A percentile compares a stretch with the other conserved stretches of the same genome.
Evolutionary conservation across 2,797 vertebrate species (phyloP).

Genomic region (Sciurus vulgaris): DNA sequence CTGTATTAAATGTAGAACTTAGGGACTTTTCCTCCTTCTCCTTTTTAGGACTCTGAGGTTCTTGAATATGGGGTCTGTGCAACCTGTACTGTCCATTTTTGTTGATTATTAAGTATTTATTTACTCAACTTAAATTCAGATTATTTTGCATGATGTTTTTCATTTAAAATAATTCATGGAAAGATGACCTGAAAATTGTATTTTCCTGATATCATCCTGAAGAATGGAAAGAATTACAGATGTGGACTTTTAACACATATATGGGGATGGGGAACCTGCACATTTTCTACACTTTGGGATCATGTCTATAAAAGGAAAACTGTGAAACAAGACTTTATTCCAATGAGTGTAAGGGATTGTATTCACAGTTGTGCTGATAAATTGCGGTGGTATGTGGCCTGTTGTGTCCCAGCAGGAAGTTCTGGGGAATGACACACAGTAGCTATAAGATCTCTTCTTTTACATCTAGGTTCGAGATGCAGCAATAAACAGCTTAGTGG

Average conservation of each 20-base stretch:
- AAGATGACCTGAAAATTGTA: slow-evolving; percentile 15
- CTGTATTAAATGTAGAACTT: not conserved
- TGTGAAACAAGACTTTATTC: not conserved
- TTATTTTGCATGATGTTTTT: not conserved
- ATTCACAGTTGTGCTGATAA: not conserved
- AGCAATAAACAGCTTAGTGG: slow-evolving; percentile 97
- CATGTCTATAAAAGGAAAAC: not conserved
- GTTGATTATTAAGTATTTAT: not conserved
- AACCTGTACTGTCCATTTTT: not conserved
- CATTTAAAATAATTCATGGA: not conserved
- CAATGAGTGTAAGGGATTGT: not conserved
- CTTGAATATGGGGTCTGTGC: not conserved
- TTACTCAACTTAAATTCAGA: not conserved
- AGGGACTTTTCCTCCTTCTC: not conserved
- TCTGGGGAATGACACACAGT: slow-evolving; percentile 57
- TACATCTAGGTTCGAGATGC: slow-evolving; percentile 94
- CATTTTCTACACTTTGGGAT: not conserved
- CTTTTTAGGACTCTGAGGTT: not conserved
- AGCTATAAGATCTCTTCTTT: slow-evolving; percentile 79
- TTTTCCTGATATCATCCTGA: slow-evolving; percentile 30
- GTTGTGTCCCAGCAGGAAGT: not conserved
- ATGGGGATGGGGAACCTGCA: not conserved
- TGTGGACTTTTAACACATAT: not conserved
- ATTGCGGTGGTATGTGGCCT: not conserved
- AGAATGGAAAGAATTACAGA: slow-evolving; percentile 24